Evolutionary conservation across 2,113 vertebrate genomes (phyloP).

Genomic region (Suncus etruscus): DNA sequence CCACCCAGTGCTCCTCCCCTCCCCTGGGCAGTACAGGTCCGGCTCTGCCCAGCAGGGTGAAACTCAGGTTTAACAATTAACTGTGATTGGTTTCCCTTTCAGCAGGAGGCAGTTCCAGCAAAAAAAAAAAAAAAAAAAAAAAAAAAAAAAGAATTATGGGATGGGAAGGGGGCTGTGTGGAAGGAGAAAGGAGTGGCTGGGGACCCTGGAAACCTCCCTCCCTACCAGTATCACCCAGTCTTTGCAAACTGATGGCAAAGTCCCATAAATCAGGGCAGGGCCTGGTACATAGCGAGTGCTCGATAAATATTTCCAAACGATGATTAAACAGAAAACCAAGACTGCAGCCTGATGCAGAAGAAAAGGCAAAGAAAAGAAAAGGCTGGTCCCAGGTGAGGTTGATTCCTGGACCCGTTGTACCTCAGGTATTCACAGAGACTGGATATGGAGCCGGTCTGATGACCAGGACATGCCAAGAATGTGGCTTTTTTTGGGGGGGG

Average conservation of each 20-base stretch:
- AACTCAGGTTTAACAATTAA: slow-evolving; percentile 83
- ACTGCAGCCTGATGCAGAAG: background rate
- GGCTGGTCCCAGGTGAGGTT: background rate
- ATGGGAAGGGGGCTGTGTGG: background rate
- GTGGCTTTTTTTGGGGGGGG: background rate
- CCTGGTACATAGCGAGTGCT: slow-evolving; percentile 1
- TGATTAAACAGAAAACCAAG: background rate
- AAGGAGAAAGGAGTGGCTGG: background rate
- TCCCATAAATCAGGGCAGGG: background rate
- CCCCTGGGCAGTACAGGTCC: background rate
- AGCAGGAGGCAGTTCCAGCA: slow-evolving; percentile 49
- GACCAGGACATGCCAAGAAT: background rate
- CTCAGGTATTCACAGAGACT: background rate
- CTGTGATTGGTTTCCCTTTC: slow-evolving; percentile 70
- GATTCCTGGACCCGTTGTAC: background rate
- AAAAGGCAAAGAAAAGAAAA: background rate
- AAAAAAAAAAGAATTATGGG: too few species aligned
- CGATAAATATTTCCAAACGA: slow-evolving; percentile 54
- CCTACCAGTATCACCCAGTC: background rate
- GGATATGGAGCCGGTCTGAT: background rate
- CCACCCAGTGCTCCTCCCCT: slow-evolving; percentile 44
- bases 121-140: slow-evolving; percentile 32
- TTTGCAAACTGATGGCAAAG: background rate
- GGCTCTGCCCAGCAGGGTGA: slow-evolving; percentile 3
- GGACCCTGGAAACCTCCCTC: background rate